These are phyloP conservation scores for Garrulus glandarius DNA, from an alignment of 2,797 vertebrate genomes.

Conservation along the genomic window DNA sequence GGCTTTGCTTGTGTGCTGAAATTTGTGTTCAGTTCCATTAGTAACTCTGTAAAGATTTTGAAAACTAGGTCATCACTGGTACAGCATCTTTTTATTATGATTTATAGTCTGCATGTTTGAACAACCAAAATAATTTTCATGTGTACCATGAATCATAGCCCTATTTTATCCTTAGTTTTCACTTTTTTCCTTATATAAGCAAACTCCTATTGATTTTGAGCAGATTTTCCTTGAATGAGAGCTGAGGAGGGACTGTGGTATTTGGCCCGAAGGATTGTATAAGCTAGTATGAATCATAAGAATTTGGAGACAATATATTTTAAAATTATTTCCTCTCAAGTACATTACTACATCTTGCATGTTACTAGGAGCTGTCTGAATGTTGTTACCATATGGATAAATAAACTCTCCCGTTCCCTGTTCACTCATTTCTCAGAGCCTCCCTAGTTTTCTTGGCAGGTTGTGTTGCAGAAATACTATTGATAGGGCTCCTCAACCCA, in stretches of 20 bases:
- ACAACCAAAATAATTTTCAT: background rate
- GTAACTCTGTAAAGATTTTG: background rate
- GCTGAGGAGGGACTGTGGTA: slow-evolving; percentile 7
- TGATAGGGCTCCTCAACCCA: slow-evolving; percentile 38
- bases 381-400: slow-evolving; percentile 45
- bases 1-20: background rate
- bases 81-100: background rate
- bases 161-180: slow-evolving; percentile 23
- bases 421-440: slow-evolving; percentile 30
- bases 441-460: slow-evolving; percentile 7
- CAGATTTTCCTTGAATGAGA: slow-evolving; percentile 33
- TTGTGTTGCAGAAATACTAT: slow-evolving; percentile 10
- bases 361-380: background rate
- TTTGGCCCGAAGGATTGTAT: slow-evolving; percentile 21
- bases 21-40: background rate
- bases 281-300: slow-evolving; percentile 26
- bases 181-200: slow-evolving; percentile 20
- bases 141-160: background rate
- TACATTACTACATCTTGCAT: background rate
- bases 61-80: background rate
- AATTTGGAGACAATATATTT: slow-evolving; percentile 32
- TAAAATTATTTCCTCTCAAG: slow-evolving; percentile 39
- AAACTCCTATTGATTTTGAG: slow-evolving; percentile 33
- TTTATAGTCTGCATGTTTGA: background rate
- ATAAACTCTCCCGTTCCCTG: slow-evolving; percentile 7